phyloP scores from a whole-genome alignment of 2,113 vertebrate species.

The Hoplias malabaricus region DNA sequence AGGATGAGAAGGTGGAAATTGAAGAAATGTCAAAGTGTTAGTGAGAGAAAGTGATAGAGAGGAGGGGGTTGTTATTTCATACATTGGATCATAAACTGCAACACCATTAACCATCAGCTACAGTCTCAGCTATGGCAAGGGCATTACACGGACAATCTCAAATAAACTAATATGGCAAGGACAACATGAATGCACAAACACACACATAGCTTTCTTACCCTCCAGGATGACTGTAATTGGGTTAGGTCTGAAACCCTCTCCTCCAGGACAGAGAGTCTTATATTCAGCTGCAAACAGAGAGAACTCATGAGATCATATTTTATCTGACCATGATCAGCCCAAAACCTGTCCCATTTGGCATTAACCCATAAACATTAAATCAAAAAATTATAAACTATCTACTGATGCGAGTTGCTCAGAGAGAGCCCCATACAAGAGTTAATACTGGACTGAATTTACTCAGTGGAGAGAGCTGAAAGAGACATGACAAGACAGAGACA shows the following conservation, averaged over 20 bases:
- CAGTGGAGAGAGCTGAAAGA: no score
- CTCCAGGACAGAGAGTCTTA: slow-evolving; percentile 90
- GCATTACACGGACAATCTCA: not conserved
- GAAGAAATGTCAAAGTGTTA: not conserved
- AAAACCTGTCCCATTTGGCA: no score
- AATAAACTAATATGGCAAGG: not conserved
- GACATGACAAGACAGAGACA: no score
- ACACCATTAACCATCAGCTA: slow-evolving; percentile 11
- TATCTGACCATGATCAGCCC: no score
- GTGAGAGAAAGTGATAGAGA: not conserved
- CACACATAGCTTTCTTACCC: slow-evolving; percentile 69
- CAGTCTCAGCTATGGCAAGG: not conserved
- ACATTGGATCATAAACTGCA: not conserved
- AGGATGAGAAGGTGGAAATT: not conserved
- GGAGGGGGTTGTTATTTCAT: not conserved
- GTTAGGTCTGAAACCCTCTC: slow-evolving; percentile 91
- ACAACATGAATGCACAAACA: not conserved
- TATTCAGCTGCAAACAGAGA: slow-evolving; percentile 79
- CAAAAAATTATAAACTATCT: no score
- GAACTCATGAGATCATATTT: not conserved
- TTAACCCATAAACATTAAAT: no score
- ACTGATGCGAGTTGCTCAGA: no score
- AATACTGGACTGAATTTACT: no score
- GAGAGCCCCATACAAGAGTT: no score
- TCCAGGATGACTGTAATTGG: slow-evolving; percentile 92